phyloP scores from a whole-genome alignment of 2,888 invertebrate genomes.

The Trissolcus japonicus region DNA sequence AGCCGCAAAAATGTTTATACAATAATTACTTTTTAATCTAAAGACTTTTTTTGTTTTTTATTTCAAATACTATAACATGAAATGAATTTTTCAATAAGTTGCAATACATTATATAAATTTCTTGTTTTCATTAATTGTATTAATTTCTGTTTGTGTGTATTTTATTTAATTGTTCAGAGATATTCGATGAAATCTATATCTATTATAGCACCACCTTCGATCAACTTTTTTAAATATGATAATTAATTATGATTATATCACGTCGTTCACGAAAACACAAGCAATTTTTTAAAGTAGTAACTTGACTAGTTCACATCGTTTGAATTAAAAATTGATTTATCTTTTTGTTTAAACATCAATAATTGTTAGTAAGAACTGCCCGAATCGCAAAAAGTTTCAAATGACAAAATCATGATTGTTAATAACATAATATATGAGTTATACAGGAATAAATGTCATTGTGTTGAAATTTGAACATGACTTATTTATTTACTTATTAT shows the following conservation, averaged over 20 bases:
- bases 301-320: slow-evolving; percentile 21
- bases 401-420: slow-evolving; percentile 36
- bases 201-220: slow-evolving; percentile 4
- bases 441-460: slow-evolving; percentile 36
- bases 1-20: too few relatives aligned
- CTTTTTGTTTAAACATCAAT: slow-evolving; percentile 23
- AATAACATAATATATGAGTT: slow-evolving; percentile 44
- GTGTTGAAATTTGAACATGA: slow-evolving; percentile 2
- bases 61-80: not conserved
- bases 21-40: slow-evolving; percentile 49
- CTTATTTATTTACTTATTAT: too few relatives aligned
- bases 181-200: too few relatives aligned
- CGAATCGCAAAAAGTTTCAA: slow-evolving; percentile 43
- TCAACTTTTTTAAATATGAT: not conserved
- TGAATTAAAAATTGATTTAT: slow-evolving; percentile 5
- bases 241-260: too few relatives aligned
- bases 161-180: too few relatives aligned
- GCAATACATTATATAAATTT: too few relatives aligned
- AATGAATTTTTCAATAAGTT: not conserved
- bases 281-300: too few relatives aligned
- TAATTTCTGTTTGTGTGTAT: too few relatives aligned
- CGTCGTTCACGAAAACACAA: too few relatives aligned
- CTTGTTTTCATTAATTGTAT: too few relatives aligned
- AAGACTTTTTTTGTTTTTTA: too few relatives aligned
- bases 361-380: slow-evolving; percentile 57